Evolutionary conservation across 2,113 vertebrate genomes (phyloP), one percentile per base, ranked within the genome.

Genomic region (Otolemur garnettii): DNA sequence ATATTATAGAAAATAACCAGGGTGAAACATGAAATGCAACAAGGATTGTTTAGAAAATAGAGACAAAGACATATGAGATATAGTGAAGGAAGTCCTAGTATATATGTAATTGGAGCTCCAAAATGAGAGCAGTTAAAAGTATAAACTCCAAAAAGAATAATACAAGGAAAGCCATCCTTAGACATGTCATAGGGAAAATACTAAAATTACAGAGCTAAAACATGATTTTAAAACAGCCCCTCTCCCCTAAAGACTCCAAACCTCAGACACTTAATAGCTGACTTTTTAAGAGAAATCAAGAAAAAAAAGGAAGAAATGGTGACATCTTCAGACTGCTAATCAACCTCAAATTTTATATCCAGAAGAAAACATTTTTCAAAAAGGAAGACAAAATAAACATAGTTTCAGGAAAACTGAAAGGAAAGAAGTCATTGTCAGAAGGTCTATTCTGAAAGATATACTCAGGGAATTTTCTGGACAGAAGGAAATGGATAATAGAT

Each of bases 361-460:
- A 85, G 68, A 74, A 35, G 45, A 69, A 89, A 81, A 71, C 13
- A 80, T 45, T 88, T 30, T 60, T 90, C 30, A 71, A 87, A 87
- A 93, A 42, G 75, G 17, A 90, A 95, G 45, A 22, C n/a, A 81
- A 69, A 96, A 90, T 28, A 64, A 50, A 42, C 11, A 50, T 69
- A 71, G 15, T 74, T 91, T 87, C 42, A 79, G 77, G 33, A 24
- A 87, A 93, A 71, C 17, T 79, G 83, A 42, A 93, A 68, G 57
- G 8, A 74, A 80, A 71, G 64, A 78, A 60, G 72, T 87, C 30
- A 57, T 14, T 72, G 38, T 53, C 38, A 62, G 30, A 86, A 68
- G 2, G 55, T 64, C 11, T 7, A 66, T 19, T 42, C 11, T 78
- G 69, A 72, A 38, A 74, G 33, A 89, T 17, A 83, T 33, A 79